Evolutionary conservation across 2,888 invertebrate species (phyloP), one percentile per base, ranked within the genome.

Genomic region (Mystacides longicornis): DNA sequence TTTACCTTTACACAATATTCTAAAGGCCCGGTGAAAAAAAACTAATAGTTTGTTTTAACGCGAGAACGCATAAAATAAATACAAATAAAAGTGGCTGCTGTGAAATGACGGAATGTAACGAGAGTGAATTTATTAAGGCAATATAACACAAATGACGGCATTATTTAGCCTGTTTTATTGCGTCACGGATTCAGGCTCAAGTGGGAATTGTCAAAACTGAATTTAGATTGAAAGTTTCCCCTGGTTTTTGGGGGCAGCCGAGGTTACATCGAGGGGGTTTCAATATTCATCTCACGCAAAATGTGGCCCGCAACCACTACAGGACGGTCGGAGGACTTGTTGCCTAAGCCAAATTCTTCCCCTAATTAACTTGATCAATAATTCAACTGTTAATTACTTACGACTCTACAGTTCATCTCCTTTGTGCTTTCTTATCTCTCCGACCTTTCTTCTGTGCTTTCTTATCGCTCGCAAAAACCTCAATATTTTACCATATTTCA

Each of bases 261-360:
- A 45, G 45, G 45, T 45, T 45, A 7, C 7, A 19, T 21, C n/a
- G 43, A 46, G 21, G 18, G 33, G 49, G 23, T 20, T 58, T 49
- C 46, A 53, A 55, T 55, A 52, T 58, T 55, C 58, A 50, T 49
- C 43, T 50, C 55, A 55, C 58, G 58, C 55, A 49, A 18, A 48
- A 45, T 45, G 53, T 47, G 50, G 54, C 48, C 54, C 45, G 20
- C 20, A 19, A 21, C 45, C 45, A 19, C 45, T 21, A 45, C 19
- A 45, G 18, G 20, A 45, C 45, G 45, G 16, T n/a, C 20, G 16
- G 19, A 21, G 45, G 45, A 45, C 45, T 20, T 45, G 21, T 45
- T 45, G 45, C 45, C 45, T 21, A 37, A n/a, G 14, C 37, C 3
- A 37, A 14, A n/a, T 37, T 37, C 37, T 37, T 37, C 37, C 37